These are phyloP conservation scores for Leptobrachium leishanense DNA, from an alignment of 2,113 vertebrate genomes.

Conservation along the genomic window DNA sequence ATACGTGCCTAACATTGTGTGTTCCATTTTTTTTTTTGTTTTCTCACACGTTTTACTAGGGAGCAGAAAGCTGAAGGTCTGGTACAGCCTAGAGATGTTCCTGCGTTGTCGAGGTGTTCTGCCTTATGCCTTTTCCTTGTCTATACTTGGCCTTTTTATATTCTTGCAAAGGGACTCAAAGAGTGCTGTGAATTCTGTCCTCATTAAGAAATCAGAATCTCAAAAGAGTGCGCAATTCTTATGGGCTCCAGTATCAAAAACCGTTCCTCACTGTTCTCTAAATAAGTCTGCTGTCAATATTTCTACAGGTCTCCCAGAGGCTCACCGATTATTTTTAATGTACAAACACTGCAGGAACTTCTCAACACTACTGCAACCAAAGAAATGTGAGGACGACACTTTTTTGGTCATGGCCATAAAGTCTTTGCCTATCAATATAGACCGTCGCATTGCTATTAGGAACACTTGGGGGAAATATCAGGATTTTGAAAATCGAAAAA, in stretches of 20 bases:
- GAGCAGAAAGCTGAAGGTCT: background rate
- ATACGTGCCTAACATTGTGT: no score
- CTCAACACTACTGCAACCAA: conserved; percentile 61
- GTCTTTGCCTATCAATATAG: conserved; percentile 68
- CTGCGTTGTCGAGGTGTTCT: conserved; percentile 51
- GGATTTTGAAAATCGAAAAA: conserved; percentile 44
- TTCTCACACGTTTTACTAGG: background rate
- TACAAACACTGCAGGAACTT: conserved; percentile 74
- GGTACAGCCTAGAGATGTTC: conserved; percentile 51
- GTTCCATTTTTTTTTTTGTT: background rate
- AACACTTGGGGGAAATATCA: conserved; percentile 69
- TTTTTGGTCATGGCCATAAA: conserved; percentile 72
- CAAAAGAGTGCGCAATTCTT: background rate
- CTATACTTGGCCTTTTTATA: conserved; percentile 46
- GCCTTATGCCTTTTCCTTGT: conserved; percentile 44
- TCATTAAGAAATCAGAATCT: background rate
- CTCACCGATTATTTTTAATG: conserved; percentile 66
- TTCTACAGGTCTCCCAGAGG: conserved; percentile 57
- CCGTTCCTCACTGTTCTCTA: conserved; percentile 53
- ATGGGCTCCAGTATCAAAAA: background rate
- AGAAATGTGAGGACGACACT: conserved; percentile 57
- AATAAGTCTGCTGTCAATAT: conserved; percentile 50
- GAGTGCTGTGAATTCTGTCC: fast-evolving
- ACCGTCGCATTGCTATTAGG: conserved; percentile 65
- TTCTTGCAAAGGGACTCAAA: conserved; percentile 55